These are phyloP conservation scores for Zaprionus lineosus DNA, from an alignment of 2,888 invertebrate genomes.

Conservation along the genomic window DNA sequence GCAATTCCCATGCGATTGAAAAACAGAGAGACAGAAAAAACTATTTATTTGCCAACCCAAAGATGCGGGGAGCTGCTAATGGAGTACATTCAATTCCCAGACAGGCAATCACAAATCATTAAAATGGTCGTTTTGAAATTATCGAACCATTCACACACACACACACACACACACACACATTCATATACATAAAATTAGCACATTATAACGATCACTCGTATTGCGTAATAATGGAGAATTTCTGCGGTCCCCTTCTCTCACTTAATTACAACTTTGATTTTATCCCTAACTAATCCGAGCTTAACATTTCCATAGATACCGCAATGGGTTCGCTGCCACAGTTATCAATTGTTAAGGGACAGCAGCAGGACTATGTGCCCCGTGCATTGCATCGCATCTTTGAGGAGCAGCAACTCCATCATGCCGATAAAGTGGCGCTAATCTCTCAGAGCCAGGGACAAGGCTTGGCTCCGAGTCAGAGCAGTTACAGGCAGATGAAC, in stretches of 20 bases:
- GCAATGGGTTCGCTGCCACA: slow-evolving; percentile 90
- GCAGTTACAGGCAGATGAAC: slow-evolving; percentile 83
- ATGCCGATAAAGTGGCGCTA: slow-evolving; percentile 85
- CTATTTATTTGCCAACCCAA: no score
- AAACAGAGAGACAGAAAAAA: no score
- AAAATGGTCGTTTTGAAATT: no score
- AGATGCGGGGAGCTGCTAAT: no score
- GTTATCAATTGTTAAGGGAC: slow-evolving; percentile 88
- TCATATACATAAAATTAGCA: slow-evolving; percentile 3
- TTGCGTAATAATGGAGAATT: neutral
- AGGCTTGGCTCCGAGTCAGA: slow-evolving; percentile 58
- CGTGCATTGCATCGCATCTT: slow-evolving; percentile 85
- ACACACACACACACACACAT: neutral
- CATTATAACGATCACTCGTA: neutral
- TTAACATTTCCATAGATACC: slow-evolving; percentile 5
- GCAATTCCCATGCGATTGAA: no score
- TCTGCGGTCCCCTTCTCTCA: no score
- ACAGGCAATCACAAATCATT: no score
- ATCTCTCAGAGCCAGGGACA: slow-evolving; percentile 83
- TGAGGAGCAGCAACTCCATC: slow-evolving; percentile 84
- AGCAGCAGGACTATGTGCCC: slow-evolving; percentile 84
- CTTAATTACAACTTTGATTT: no score
- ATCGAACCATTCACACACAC: no score
- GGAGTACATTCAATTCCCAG: no score
- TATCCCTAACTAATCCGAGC: no score